Conservation (phyloP, 2,113 vertebrate species). For the Melanocharis versteri region DNA sequence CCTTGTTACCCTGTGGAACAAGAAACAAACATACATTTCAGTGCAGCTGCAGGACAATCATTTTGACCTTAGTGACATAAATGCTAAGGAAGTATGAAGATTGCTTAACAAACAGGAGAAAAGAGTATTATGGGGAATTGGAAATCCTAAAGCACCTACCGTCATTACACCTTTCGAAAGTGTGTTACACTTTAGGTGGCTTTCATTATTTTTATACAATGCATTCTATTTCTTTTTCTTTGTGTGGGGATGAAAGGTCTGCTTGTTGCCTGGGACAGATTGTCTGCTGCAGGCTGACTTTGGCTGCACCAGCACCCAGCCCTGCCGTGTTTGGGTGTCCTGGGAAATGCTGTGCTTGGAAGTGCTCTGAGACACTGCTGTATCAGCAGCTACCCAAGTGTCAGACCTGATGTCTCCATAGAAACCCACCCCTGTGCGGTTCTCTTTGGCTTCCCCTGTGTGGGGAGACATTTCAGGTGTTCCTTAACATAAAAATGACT, state of each 20-base stretch:
- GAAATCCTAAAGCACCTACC: background rate
- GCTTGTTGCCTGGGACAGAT: background rate
- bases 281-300: background rate
- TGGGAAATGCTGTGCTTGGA: background rate
- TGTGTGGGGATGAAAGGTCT: accelerated
- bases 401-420: background rate
- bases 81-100: background rate
- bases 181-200: background rate
- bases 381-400: background rate
- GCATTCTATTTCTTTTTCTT: background rate
- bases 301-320: background rate
- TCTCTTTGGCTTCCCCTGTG: background rate
- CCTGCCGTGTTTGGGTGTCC: accelerated
- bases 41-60: background rate
- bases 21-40: background rate
- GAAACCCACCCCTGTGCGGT: background rate
- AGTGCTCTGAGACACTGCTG: background rate
- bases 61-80: background rate
- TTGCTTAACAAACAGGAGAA: background rate
- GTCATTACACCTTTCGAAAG: background rate
- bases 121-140: background rate
- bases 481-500: background rate
- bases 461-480: background rate
- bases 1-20: background rate
- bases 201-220: background rate